Conservation (phyloP, 1,140 invertebrate species). For the Rhopalosiphum padi region DNA sequence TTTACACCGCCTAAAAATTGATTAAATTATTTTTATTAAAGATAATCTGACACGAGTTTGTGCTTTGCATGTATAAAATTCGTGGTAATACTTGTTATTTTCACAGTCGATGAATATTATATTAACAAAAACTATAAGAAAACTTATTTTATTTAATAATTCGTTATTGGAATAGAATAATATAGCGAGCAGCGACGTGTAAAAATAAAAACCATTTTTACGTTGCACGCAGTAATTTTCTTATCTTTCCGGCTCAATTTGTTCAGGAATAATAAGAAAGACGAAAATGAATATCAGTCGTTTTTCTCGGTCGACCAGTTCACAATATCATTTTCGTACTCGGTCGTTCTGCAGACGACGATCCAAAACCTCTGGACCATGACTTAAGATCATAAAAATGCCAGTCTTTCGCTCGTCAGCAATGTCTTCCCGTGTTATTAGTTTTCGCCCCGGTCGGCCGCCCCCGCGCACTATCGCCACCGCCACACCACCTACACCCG, state of each 20-base stretch:
- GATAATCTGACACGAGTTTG: not conserved
- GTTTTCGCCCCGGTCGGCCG: conserved; percentile 22
- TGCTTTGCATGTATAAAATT: not conserved
- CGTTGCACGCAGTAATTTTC: not conserved
- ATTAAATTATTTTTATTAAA: not conserved
- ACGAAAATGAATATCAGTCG: conserved; percentile 28
- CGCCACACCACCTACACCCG: too few relatives aligned
- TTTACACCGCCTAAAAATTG: not conserved
- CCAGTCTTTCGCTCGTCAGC: conserved; percentile 43
- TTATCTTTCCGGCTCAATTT: conserved; percentile 51
- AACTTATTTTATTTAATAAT: not conserved
- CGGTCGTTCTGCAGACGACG: conserved; percentile 3
- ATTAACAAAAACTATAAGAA: not conserved
- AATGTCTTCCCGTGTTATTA: conserved; percentile 48
- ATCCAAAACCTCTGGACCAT: conserved; percentile 49
- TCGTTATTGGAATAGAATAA: not conserved
- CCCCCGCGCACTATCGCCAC: not conserved
- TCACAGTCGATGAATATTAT: not conserved
- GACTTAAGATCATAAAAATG: conserved; percentile 46
- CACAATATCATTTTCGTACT: conserved; percentile 26
- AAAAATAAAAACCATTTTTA: conserved; percentile 29
- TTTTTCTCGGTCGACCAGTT: conserved; percentile 48
- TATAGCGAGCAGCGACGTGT: not conserved
- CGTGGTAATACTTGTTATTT: not conserved
- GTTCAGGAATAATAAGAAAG: not conserved